These are phyloP conservation scores for Cisticola juncidis DNA, from an alignment of 2,113 vertebrate species.

Conservation along the genomic window DNA sequence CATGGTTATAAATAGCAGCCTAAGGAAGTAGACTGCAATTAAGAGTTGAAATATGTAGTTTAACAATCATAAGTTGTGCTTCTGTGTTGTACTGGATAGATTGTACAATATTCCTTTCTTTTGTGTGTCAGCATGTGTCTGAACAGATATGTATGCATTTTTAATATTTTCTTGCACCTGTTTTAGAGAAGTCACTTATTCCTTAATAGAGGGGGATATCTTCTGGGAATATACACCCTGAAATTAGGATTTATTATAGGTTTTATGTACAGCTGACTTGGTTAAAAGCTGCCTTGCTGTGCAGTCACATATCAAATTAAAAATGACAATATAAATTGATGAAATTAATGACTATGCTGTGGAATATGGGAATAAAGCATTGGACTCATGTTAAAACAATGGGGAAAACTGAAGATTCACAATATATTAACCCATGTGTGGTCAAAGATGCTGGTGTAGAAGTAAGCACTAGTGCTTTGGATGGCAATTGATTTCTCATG, in stretches of 20 bases:
- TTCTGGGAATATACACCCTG: background rate
- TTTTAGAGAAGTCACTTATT: background rate
- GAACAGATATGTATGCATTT: background rate
- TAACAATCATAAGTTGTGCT: background rate
- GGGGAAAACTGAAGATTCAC: background rate
- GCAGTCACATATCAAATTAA: conserved; percentile 25
- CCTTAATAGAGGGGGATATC: background rate
- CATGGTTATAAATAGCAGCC: background rate
- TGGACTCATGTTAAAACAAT: background rate
- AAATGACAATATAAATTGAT: conserved; percentile 12
- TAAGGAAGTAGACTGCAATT: background rate
- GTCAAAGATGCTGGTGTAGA: background rate
- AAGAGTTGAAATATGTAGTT: background rate
- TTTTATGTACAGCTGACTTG: conserved; percentile 6
- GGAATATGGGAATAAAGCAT: background rate
- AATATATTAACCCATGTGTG: background rate
- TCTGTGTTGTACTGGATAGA: background rate
- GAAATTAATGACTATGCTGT: background rate
- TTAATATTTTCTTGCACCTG: background rate
- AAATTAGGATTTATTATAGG: conserved; percentile 18
- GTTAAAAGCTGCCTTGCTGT: conserved; percentile 2
- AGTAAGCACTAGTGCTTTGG: background rate
- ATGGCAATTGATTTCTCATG: background rate
- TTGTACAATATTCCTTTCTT: background rate
- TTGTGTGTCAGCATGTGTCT: background rate